A percentile compares a stretch with the other conserved stretches of the same genome.
Conservation (phyloP, 2,113 vertebrate genomes). For the Daboia siamensis region DNA sequence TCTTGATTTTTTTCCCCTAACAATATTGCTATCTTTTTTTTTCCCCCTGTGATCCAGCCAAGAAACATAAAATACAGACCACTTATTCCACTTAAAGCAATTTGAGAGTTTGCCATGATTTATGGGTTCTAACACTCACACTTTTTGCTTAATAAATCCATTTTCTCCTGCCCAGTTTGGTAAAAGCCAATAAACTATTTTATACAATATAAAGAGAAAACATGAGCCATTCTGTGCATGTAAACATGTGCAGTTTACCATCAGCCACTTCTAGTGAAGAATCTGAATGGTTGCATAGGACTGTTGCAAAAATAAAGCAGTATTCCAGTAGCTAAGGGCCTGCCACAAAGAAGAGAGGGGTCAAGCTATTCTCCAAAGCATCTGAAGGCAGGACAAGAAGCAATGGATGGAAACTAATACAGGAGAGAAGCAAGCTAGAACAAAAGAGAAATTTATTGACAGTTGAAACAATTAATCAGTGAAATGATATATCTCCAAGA, state of each 20-base stretch:
- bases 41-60: neutral
- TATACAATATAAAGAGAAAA: neutral
- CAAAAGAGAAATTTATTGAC: no score
- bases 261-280: neutral
- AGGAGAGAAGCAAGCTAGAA: no score
- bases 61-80: neutral
- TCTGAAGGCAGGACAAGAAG: no score
- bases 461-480: no score
- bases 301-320: neutral
- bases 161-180: neutral
- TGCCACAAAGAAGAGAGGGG: no score
- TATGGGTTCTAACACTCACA: neutral
- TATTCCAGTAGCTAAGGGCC: no score
- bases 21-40: neutral
- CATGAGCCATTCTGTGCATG: neutral
- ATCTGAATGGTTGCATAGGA: neutral
- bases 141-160: neutral
- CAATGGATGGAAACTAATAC: no score
- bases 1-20: slow-evolving; percentile 2
- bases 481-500: no score
- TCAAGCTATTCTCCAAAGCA: no score
- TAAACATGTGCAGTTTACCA: neutral
- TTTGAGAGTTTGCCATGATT: neutral
- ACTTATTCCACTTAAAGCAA: neutral
- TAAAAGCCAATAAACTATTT: neutral